phyloP scores from a whole-genome alignment of 2,797 vertebrate genomes.

The Rhynchonycteris naso region DNA sequence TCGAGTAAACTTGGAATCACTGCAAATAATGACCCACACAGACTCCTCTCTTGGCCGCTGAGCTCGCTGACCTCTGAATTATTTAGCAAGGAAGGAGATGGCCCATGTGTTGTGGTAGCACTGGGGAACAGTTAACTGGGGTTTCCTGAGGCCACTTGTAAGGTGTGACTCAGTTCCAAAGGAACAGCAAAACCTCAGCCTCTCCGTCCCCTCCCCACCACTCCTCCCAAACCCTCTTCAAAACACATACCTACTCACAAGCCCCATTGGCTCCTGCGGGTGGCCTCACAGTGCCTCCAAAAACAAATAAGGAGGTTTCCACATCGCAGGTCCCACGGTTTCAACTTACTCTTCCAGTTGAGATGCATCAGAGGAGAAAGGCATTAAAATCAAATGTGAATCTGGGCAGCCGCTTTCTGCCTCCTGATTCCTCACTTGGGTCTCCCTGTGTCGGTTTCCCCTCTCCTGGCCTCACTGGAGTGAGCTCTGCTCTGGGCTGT shows the following conservation, averaged over 20 bases:
- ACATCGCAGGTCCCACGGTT: neutral
- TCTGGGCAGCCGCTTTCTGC: neutral
- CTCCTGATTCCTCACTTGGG: fast-evolving
- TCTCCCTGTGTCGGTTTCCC: fast-evolving
- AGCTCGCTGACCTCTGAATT: neutral
- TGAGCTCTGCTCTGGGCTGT: neutral
- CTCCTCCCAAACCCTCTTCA: neutral
- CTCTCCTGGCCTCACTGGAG: fast-evolving
- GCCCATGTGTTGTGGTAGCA: fast-evolving
- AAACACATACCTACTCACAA: neutral
- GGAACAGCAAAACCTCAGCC: neutral
- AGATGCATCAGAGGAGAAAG: neutral
- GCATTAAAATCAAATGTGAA: neutral
- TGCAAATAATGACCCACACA: neutral
- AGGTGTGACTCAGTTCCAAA: neutral
- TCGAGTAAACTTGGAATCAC: neutral
- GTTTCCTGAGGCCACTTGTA: neutral
- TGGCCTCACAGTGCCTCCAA: neutral
- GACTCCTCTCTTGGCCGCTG: fast-evolving
- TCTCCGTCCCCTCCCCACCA: fast-evolving
- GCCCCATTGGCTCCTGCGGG: neutral
- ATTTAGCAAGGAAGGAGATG: neutral
- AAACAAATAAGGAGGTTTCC: neutral
- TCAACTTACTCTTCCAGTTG: constrained; percentile 20
- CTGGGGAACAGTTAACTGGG: neutral